Conservation (phyloP, 2,113 vertebrate species). For the Gadus macrocephalus region DNA sequence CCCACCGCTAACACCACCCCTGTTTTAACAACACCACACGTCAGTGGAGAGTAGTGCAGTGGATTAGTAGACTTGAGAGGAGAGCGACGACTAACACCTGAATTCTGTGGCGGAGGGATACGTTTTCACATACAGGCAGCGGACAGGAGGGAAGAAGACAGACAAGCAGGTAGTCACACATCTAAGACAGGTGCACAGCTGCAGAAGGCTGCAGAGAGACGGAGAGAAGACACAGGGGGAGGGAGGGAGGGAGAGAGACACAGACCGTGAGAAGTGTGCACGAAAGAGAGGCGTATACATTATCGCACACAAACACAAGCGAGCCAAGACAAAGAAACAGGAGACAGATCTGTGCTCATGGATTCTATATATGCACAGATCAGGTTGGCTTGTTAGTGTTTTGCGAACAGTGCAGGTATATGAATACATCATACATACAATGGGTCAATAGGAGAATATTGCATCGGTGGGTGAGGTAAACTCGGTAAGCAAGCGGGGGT, state of each 20-base stretch:
- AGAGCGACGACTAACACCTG: not conserved
- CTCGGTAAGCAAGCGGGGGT: too few species aligned
- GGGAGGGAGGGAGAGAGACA: conserved; percentile 43
- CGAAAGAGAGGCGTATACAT: not conserved
- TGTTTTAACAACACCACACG: too few species aligned
- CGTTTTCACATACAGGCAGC: conserved; percentile 64
- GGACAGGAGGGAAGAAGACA: conserved; percentile 69
- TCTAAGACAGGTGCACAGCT: conserved; percentile 74
- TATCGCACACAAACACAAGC: not conserved
- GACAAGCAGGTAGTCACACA: conserved; percentile 73
- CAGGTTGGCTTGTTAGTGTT: too few species aligned
- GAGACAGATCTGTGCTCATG: too few species aligned
- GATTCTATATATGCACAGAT: too few species aligned
- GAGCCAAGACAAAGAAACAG: not conserved
- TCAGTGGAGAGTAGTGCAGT: too few species aligned
- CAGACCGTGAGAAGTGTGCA: conserved; percentile 7
- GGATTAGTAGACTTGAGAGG: not conserved
- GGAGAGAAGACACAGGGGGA: conserved; percentile 33
- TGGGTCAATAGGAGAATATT: too few species aligned
- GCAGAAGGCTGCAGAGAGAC: conserved; percentile 65
- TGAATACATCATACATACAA: too few species aligned
- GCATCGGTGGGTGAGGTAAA: too few species aligned
- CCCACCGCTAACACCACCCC: too few species aligned
- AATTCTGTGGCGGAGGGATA: not conserved
- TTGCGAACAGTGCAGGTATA: too few species aligned